Percentiles rank a stretch among this genome's conserved stretches.
phyloP scores from a whole-genome alignment of 2,888 invertebrate genomes.

The Toxonevra muliebris region DNA sequence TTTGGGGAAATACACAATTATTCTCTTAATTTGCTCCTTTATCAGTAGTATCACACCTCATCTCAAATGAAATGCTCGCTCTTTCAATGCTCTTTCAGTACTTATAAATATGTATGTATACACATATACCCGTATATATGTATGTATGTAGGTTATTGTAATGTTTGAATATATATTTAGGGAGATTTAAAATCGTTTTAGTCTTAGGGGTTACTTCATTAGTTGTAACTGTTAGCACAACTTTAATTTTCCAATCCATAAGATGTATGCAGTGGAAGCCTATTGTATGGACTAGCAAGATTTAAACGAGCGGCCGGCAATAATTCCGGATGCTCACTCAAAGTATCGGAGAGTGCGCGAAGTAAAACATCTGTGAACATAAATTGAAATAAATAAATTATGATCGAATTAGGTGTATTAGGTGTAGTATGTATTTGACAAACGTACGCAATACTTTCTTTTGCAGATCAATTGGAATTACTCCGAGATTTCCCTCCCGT shows the following conservation, averaged over 20 bases:
- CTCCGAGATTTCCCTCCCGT: slow-evolving; percentile 76
- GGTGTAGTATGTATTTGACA: slow-evolving; percentile 29
- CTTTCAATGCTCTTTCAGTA: too few relatives aligned
- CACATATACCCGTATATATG: not conserved
- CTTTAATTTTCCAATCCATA: too few relatives aligned
- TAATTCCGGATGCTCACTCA: slow-evolving; percentile 77
- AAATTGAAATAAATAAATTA: slow-evolving; percentile 16
- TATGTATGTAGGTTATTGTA: not conserved
- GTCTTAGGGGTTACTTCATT: too few relatives aligned
- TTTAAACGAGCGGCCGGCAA: slow-evolving; percentile 69
- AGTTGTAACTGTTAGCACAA: too few relatives aligned
- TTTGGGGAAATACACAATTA: too few relatives aligned
- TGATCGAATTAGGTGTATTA: not conserved
- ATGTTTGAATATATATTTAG: not conserved
- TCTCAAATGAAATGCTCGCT: too few relatives aligned
- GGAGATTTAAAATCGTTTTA: not conserved
- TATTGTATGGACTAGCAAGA: slow-evolving; percentile 63
- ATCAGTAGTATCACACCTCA: too few relatives aligned
- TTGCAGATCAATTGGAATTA: slow-evolving; percentile 77
- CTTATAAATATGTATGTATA: not conserved
- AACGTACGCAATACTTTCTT: slow-evolving; percentile 80
- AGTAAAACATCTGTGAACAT: slow-evolving; percentile 74
- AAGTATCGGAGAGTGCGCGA: slow-evolving; percentile 77
- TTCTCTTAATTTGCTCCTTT: too few relatives aligned
- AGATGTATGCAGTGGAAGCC: slow-evolving; percentile 57